Percentiles rank a stretch among this genome's conserved stretches.
Conservation (phyloP, 2,797 vertebrate species). For the Hemibagrus guttatus region DNA sequence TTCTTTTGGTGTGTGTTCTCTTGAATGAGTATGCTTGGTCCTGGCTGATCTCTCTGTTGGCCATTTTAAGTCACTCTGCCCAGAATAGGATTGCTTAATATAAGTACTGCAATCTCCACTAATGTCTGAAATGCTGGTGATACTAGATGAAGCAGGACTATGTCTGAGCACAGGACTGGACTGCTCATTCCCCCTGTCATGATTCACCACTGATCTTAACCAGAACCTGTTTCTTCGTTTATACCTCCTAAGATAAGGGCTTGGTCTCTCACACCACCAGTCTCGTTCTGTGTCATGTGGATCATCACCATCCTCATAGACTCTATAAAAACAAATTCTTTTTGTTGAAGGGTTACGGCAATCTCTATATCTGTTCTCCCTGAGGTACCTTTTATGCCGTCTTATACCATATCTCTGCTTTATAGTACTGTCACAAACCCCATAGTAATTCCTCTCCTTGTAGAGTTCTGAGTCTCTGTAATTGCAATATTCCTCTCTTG, state of each 20-base stretch:
- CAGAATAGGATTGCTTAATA: conserved; percentile 51
- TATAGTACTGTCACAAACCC: conserved; percentile 55
- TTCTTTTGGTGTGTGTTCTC: conserved; percentile 59
- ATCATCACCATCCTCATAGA: conserved; percentile 64
- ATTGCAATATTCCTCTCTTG: conserved; percentile 72
- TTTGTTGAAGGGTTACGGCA: conserved; percentile 45
- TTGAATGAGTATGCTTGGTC: conserved; percentile 46
- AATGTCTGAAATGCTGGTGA: conserved; percentile 71
- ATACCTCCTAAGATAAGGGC: conserved; percentile 59
- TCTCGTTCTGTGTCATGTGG: conserved; percentile 62
- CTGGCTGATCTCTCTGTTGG: conserved; percentile 35
- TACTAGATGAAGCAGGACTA: conserved; percentile 74
- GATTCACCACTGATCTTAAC: conserved; percentile 63
- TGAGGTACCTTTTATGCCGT: conserved; percentile 47
- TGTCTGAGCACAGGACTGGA: conserved; percentile 59
- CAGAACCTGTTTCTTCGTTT: conserved; percentile 39
- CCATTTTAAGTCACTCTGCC: conserved; percentile 36
- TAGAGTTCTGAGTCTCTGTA: conserved; percentile 74
- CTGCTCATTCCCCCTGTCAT: conserved; percentile 53
- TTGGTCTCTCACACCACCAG: conserved; percentile 55
- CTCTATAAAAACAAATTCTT: conserved; percentile 57
- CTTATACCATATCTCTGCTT: conserved; percentile 45
- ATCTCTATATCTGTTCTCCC: conserved; percentile 58
- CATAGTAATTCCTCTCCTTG: conserved; percentile 73
- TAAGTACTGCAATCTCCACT: conserved; percentile 72